Base-by-base conservation (phyloP, 2,888 invertebrate species). In the Microctonus brassicae region DNA sequence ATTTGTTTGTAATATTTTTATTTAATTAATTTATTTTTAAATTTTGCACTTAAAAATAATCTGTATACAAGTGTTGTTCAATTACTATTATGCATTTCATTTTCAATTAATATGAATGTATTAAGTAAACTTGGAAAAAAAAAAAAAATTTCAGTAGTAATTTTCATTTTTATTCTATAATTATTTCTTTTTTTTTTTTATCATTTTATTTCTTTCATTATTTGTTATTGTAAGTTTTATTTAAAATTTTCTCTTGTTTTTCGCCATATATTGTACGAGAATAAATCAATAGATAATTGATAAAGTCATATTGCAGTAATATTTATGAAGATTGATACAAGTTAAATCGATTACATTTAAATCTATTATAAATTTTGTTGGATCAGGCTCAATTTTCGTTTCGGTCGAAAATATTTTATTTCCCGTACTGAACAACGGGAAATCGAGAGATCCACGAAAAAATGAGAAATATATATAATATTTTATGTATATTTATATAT, bases 231-330 rank as follows among this genome's bases (percentile, higher is more conserved):
- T 47, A 17, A 47, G n/a, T 47, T 42, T 29, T 7, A 29, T 29
- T 5, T 5, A 29, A 5, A 29, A 29, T 42, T 42, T 53, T 53
- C 10, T 20, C 2, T 22, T 6, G 55, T 55, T 55, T 26, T 13
- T 13, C 24, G 55, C 47, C 47, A 47, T 17, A 26, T 55, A 24
- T 55, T 24, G 10, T 13, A 55, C 55, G 26, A n/a, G 17, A 2
- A 55, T 24, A 55, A 55, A 26, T 55, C 24, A 79, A 79, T 79
- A 73, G 77, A 76, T 79, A 72, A 75, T 78, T 79, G 64, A 67
- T 73, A 77, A 78, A 79, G 75, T 79, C 70, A 73, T 69, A 72
- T 75, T 70, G 74, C 72, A 67, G 72, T 77, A 77, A 77, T 76
- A 75, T 71, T 72, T 76, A 66, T 75, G 36, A 53, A 71, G 73